Percentiles rank a stretch among this genome's conserved stretches.
Evolutionary conservation across 2,888 invertebrate species (phyloP).

Genomic region (Drosophila fulvimacula): DNA sequence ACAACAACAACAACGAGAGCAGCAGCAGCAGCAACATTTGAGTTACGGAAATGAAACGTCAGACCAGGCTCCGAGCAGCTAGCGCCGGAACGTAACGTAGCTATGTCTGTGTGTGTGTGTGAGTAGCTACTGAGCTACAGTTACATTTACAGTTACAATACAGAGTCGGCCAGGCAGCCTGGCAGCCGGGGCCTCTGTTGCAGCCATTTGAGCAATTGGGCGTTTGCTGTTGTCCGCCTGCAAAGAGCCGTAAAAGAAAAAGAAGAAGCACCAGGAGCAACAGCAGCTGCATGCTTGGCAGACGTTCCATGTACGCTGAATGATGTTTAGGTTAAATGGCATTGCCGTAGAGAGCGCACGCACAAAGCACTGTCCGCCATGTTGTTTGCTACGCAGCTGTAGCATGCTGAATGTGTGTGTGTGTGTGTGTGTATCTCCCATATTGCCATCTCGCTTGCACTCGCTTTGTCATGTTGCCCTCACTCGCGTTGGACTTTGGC

Average conservation of each 20-base stretch:
- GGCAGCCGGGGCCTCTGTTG: constrained; percentile 36
- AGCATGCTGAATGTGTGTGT: constrained; percentile 1
- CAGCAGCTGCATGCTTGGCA: constrained; percentile 36
- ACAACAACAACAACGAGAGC: constrained; percentile 21
- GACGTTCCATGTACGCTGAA: constrained; percentile 53
- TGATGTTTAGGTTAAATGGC: constrained; percentile 76
- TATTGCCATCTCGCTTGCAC: constrained; percentile 2
- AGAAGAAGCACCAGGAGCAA: constrained; percentile 2
- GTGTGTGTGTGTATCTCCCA: background rate
- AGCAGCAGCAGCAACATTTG: constrained; percentile 57
- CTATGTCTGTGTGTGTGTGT: constrained; percentile 18
- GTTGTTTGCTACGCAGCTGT: constrained; percentile 46
- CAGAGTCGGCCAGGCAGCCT: constrained; percentile 1
- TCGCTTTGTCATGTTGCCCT: constrained; percentile 6
- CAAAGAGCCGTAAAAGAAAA: constrained; percentile 5
- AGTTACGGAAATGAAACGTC: constrained; percentile 81
- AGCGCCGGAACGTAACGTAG: constrained; percentile 12
- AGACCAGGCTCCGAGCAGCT: constrained; percentile 36
- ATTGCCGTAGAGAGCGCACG: constrained; percentile 43
- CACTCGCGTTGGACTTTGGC: constrained; percentile 56
- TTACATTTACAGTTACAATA: constrained; percentile 22
- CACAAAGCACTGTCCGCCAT: constrained; percentile 43
- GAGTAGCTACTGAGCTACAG: constrained; percentile 31
- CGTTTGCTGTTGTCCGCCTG: constrained; percentile 44
- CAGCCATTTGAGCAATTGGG: constrained; percentile 64